phyloP scores from a whole-genome alignment of 2,797 vertebrate genomes.

The Enteromius mattozi region DNA sequence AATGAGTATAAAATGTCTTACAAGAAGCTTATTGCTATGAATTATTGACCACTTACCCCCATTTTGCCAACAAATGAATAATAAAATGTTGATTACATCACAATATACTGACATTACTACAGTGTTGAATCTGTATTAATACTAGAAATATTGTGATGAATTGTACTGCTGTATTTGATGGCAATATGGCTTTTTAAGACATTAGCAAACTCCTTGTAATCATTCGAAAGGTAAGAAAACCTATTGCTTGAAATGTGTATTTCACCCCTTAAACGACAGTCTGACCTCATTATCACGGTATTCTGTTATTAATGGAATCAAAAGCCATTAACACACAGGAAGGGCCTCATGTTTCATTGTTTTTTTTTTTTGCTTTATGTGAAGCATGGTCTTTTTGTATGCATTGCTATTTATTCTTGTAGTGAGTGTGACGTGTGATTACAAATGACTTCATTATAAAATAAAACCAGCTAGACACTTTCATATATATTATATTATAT shows the following conservation, averaged over 20 bases:
- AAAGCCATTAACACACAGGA: conserved; percentile 36
- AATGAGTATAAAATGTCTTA: conserved; percentile 9
- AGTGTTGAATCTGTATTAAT: conserved; percentile 11
- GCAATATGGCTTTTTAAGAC: conserved; percentile 16
- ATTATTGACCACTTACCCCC: conserved; percentile 7
- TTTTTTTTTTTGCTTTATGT: conserved; percentile 18
- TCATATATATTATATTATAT: conserved; percentile 62
- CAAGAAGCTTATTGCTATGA: conserved; percentile 1
- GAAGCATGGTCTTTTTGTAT: conserved; percentile 60
- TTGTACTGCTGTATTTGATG: not conserved
- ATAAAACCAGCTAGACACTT: conserved; percentile 72
- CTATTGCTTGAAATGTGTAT: conserved; percentile 43
- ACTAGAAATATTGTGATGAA: conserved; percentile 17
- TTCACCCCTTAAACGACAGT: conserved; percentile 39
- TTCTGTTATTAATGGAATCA: conserved; percentile 30
- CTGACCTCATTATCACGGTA: conserved; percentile 58
- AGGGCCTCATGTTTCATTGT: conserved; percentile 42
- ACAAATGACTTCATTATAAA: conserved; percentile 68
- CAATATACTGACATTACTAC: conserved; percentile 20
- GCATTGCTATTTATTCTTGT: conserved; percentile 61
- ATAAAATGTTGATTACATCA: conserved; percentile 6
- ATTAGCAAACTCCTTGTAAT: not conserved
- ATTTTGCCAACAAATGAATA: not conserved
- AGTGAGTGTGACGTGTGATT: conserved; percentile 60
- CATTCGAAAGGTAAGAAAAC: not conserved